A percentile compares a stretch with the other conserved stretches of the same genome.
Evolutionary conservation across 1,140 invertebrate genomes (phyloP).

Genomic region (Caenorhabditis inopinata): DNA sequence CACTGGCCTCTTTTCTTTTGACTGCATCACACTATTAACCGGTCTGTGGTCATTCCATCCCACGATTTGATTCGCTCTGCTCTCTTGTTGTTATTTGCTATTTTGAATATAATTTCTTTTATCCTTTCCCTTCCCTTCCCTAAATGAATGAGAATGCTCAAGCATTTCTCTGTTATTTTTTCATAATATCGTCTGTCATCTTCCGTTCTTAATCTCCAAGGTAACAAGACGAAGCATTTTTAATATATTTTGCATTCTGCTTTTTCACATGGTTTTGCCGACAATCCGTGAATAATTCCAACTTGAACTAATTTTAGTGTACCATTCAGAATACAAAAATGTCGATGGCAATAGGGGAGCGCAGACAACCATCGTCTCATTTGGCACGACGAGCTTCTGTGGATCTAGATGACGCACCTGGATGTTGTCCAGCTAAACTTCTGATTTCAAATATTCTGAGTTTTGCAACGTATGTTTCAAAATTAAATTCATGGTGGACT

Average conservation of each 20-base stretch:
- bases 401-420: slow-evolving; percentile 52
- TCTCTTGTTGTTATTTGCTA: background rate
- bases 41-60: slow-evolving; percentile 23
- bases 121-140: background rate
- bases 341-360: slow-evolving; percentile 28
- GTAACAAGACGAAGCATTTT: too few species aligned
- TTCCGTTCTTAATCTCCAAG: too few species aligned
- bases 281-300: too few species aligned
- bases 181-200: background rate
- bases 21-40: slow-evolving; percentile 9
- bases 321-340: too few species aligned
- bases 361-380: slow-evolving; percentile 1
- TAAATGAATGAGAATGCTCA: background rate
- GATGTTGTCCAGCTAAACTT: slow-evolving; percentile 60
- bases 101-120: background rate
- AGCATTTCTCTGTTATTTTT: background rate
- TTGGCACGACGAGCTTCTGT: slow-evolving; percentile 48
- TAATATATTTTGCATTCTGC: too few species aligned
- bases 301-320: too few species aligned
- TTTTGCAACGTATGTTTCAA: slow-evolving; percentile 54
- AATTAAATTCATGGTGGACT: too few species aligned
- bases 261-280: too few species aligned
- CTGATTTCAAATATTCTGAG: slow-evolving; percentile 61
- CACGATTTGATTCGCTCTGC: too few species aligned
- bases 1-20: background rate